phyloP scores from a whole-genome alignment of 2,797 vertebrate species.

The Sylvia borin region DNA sequence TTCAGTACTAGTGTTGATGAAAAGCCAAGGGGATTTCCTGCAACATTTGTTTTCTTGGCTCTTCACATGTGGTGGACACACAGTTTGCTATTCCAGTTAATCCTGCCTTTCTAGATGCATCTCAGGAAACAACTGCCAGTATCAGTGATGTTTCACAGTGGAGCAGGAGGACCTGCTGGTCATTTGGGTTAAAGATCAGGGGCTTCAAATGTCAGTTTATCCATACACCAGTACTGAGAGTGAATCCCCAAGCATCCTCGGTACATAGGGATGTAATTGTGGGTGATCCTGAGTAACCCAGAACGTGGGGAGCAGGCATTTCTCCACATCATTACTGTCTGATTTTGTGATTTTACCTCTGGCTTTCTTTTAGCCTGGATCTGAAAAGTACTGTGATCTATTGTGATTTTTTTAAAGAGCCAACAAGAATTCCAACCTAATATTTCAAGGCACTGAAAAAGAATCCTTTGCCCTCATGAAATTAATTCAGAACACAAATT shows the following conservation, averaged over 20 bases:
- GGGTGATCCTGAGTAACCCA: not conserved
- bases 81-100: not conserved
- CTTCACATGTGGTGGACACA: not conserved
- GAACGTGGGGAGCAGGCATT: not conserved
- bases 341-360: not conserved
- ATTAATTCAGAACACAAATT: not conserved
- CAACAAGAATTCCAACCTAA: not conserved
- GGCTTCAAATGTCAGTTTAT: not conserved
- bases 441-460: not conserved
- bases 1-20: not conserved
- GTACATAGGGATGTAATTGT: not conserved
- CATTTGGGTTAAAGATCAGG: not conserved
- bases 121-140: not conserved
- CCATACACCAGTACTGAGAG: not conserved
- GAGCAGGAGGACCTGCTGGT: not conserved
- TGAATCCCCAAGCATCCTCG: not conserved
- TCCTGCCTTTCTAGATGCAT: not conserved
- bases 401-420: not conserved
- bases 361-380: not conserved
- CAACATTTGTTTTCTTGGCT: not conserved
- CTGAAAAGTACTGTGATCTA: not conserved
- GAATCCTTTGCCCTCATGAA: not conserved
- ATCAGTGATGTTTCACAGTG: not conserved
- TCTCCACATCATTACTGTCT: not conserved
- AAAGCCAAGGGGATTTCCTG: not conserved